Evolutionary conservation across 2,888 invertebrate species (phyloP).

Genomic region (Oxycera nigricornis): DNA sequence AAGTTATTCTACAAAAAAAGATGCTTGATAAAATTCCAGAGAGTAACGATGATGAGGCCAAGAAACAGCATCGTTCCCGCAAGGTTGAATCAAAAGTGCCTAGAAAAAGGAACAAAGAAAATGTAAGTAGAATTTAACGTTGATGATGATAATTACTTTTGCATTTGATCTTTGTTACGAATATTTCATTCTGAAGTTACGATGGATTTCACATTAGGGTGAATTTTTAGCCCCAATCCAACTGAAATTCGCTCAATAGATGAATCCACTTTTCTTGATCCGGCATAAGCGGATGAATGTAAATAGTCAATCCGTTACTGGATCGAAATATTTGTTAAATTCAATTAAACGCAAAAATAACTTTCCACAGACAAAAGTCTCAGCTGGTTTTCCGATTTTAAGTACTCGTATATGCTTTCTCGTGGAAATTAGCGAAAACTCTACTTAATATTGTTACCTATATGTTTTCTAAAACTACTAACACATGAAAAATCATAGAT

Average conservation of each 20-base stretch:
- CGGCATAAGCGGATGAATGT: no score
- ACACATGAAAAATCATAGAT: no score
- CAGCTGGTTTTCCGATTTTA: no score
- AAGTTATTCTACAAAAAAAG: slow-evolving; percentile 1
- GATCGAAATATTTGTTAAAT: no score
- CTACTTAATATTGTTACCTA: no score
- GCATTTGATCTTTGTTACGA: background rate
- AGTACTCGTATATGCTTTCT: no score
- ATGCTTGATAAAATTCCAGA: background rate
- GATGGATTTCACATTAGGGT: background rate
- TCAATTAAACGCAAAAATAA: no score
- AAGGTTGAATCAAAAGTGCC: slow-evolving; percentile 1
- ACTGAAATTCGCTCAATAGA: background rate
- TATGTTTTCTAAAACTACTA: no score
- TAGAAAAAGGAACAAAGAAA: slow-evolving; percentile 23
- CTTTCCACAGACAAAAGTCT: no score
- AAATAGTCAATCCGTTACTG: no score
- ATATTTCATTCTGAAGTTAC: background rate
- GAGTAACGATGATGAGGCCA: background rate
- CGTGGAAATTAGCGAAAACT: no score
- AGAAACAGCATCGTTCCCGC: background rate
- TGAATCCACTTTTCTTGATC: background rate
- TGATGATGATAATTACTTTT: background rate
- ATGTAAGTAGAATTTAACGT: slow-evolving; percentile 7
- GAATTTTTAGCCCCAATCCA: background rate